These are phyloP conservation scores for Apoderus coryli DNA, from an alignment of 2,888 invertebrate genomes.

Conservation along the genomic window DNA sequence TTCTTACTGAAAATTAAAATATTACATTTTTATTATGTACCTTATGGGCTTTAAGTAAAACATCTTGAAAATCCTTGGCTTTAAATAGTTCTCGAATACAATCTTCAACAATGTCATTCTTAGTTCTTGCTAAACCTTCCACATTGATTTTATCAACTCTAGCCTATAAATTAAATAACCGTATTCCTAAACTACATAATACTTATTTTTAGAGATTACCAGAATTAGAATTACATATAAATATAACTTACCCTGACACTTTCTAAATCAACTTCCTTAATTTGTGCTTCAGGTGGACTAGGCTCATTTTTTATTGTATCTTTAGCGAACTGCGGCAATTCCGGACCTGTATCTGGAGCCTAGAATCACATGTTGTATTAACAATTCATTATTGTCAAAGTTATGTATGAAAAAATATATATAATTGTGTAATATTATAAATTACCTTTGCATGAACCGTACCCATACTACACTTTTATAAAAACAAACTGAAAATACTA, in stretches of 20 bases:
- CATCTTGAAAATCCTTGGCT: conserved; percentile 75
- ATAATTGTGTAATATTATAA: too few species aligned
- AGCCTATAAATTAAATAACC: conserved; percentile 38
- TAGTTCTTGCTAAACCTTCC: conserved; percentile 73
- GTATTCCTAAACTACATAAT: conserved; percentile 1
- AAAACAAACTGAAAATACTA: too few species aligned
- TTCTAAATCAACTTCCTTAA: conserved; percentile 36
- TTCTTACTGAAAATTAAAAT: too few species aligned
- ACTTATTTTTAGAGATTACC: background rate
- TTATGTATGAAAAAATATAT: too few species aligned
- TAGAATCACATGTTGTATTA: conserved; percentile 4
- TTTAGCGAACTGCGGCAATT: conserved; percentile 15
- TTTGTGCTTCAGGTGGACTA: conserved; percentile 17
- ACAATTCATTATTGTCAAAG: too few species aligned
- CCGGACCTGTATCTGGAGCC: conserved; percentile 16
- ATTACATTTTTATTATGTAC: conserved; percentile 29
- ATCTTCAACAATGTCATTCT: conserved; percentile 71
- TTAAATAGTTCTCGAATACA: conserved; percentile 72
- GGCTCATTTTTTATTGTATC: conserved; percentile 14
- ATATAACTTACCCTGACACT: conserved; percentile 38
- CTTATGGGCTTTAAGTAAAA: conserved; percentile 52
- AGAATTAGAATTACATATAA: background rate
- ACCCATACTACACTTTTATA: too few species aligned
- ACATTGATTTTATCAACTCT: conserved; percentile 76
- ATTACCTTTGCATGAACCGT: conserved; percentile 33